Percentiles rank a stretch among this genome's conserved stretches.
phyloP scores from a whole-genome alignment of 2,113 vertebrate genomes.

The Oreochromis spilurus region DNA sequence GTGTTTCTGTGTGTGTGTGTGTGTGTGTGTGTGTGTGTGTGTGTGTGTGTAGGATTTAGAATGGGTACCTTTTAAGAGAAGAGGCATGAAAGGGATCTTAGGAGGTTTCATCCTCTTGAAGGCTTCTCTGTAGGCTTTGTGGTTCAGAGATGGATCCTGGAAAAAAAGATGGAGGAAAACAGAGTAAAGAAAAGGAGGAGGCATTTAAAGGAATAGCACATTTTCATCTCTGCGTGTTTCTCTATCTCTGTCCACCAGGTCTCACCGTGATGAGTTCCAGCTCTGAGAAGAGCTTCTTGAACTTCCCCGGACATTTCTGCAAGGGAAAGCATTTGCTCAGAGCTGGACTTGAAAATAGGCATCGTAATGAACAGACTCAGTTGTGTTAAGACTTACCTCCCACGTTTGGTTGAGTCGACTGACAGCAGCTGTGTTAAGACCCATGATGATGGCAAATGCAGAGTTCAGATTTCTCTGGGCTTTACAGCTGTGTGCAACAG shows the following conservation, averaged over 20 bases:
- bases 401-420: constrained; percentile 94
- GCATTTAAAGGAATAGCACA: background rate
- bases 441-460: constrained; percentile 98
- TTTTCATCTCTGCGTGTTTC: background rate
- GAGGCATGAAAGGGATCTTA: constrained; percentile 98
- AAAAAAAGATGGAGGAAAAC: constrained; percentile 5
- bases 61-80: constrained; percentile 89
- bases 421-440: constrained; percentile 94
- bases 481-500: constrained; percentile 82
- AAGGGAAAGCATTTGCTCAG: background rate
- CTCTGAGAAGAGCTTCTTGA: constrained; percentile 98
- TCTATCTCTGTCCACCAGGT: background rate
- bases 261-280: constrained; percentile 92
- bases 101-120: constrained; percentile 99
- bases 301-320: constrained; percentile 96
- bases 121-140: constrained; percentile 96
- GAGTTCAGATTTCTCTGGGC: constrained; percentile 96
- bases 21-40: background rate
- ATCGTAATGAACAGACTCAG: background rate
- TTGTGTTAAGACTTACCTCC: constrained; percentile 79
- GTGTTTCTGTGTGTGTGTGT: background rate
- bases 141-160: constrained; percentile 96
- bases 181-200: background rate
- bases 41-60: background rate
- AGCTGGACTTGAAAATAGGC: background rate